phyloP scores from a whole-genome alignment of 92 coral and sea anemone species.

The Porites cylindrica region DNA sequence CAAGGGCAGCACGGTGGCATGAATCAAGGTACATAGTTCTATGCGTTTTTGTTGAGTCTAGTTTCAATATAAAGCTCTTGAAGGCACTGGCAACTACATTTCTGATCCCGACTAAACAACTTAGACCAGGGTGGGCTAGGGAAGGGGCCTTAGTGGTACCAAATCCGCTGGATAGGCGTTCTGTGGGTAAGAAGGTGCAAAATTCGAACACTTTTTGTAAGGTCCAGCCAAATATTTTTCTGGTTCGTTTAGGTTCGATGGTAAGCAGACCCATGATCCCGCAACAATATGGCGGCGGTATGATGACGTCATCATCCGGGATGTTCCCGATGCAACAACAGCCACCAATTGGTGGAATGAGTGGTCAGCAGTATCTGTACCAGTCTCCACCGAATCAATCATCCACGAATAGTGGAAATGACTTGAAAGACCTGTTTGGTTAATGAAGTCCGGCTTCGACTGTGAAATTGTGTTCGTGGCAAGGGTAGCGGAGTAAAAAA shows the following conservation, averaged over 20 bases:
- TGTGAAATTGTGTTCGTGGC: background rate
- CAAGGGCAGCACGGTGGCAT: slow-evolving; percentile 12
- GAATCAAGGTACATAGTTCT: slow-evolving; percentile 27
- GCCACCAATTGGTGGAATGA: slow-evolving; percentile 47
- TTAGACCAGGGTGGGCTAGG: too few relatives aligned
- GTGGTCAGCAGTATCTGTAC: slow-evolving; percentile 59
- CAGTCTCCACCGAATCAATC: slow-evolving; percentile 54
- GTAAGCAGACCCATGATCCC: slow-evolving; percentile 71
- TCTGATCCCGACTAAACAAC: too few relatives aligned
- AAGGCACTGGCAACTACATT: too few relatives aligned
- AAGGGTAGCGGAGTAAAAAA: too few relatives aligned
- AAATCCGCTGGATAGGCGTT: too few relatives aligned
- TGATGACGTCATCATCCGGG: slow-evolving; percentile 70
- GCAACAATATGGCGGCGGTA: slow-evolving; percentile 73
- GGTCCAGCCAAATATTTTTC: background rate
- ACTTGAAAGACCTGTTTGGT: slow-evolving; percentile 83
- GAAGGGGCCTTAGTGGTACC: too few relatives aligned
- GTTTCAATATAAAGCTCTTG: background rate
- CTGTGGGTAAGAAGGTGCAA: background rate
- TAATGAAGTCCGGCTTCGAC: slow-evolving; percentile 11
- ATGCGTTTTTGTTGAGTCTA: background rate
- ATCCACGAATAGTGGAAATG: slow-evolving; percentile 59
- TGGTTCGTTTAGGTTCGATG: slow-evolving; percentile 53
- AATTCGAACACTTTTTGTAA: background rate
- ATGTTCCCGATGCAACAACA: slow-evolving; percentile 76